These are phyloP conservation scores for Rhynchophorus ferrugineus DNA, from an alignment of 1,140 invertebrate genomes.

Conservation along the genomic window DNA sequence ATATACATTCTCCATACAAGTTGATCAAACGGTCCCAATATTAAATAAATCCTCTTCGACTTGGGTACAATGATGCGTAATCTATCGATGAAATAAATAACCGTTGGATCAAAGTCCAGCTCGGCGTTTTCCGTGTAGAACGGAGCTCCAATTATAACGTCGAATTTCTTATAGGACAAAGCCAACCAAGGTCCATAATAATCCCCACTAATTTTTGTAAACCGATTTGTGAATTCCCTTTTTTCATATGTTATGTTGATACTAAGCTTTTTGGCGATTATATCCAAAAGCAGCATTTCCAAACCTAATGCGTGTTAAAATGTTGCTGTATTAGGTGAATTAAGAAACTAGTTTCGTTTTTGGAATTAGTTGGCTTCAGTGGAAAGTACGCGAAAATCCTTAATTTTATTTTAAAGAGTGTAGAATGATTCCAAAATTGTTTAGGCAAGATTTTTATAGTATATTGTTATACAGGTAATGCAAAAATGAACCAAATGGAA, in stretches of 20 bases:
- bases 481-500: too few species aligned
- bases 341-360: too few species aligned
- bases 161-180: not conserved
- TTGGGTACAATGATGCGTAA: not conserved
- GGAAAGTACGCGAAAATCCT: too few species aligned
- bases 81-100: not conserved
- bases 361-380: too few species aligned
- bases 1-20: not conserved
- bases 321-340: too few species aligned
- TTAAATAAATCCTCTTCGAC: not conserved
- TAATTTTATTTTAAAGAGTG: too few species aligned
- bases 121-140: conserved; percentile 1
- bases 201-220: not conserved
- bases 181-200: not conserved
- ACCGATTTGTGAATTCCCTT: not conserved
- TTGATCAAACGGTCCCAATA: not conserved
- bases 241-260: not conserved
- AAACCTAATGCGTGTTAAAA: too few species aligned
- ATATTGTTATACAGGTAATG: too few species aligned
- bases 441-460: too few species aligned
- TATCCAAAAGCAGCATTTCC: conserved; percentile 1
- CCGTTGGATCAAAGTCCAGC: not conserved
- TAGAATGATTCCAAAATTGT: too few species aligned
- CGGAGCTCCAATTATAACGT: not conserved
- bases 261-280: not conserved